These are phyloP conservation scores for Micoletzkya japonica DNA, from an alignment of 2,888 invertebrate species.

Conservation along the genomic window DNA sequence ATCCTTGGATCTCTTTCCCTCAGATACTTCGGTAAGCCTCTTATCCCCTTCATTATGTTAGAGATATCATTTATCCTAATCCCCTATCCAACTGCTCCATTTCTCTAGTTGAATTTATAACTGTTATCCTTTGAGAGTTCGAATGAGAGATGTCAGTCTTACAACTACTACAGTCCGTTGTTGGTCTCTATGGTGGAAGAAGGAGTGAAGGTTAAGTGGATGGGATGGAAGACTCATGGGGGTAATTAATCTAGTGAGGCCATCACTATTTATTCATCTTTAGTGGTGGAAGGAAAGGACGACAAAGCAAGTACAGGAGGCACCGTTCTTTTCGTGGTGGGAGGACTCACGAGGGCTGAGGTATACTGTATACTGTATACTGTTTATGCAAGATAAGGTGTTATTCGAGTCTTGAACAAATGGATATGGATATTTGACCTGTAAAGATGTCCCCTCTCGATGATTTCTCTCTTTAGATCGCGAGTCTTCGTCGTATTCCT, in stretches of 20 bases:
- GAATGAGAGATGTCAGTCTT: conserved; percentile 86
- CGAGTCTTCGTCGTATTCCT: conserved; percentile 37
- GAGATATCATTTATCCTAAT: not conserved
- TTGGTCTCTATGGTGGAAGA: conserved; percentile 77
- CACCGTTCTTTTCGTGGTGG: conserved; percentile 81
- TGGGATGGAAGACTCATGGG: conserved; percentile 40
- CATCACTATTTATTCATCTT: not conserved
- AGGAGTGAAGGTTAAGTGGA: conserved; percentile 53
- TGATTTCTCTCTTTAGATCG: conserved; percentile 17
- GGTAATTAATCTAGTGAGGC: conserved; percentile 10
- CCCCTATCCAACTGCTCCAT: not conserved
- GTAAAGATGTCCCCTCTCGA: not conserved
- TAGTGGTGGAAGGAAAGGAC: not conserved
- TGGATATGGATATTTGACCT: not conserved
- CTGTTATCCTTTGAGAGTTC: too few species aligned
- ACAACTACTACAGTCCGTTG: conserved; percentile 88
- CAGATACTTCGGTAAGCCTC: too few species aligned
- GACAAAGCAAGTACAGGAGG: conserved; percentile 30
- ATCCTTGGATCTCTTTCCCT: conserved; percentile 38
- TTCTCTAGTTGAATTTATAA: too few species aligned
- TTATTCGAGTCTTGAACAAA: not conserved
- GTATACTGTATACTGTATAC: conserved; percentile 60
- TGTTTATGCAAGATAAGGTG: not conserved
- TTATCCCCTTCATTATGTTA: too few species aligned
- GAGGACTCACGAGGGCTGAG: conserved; percentile 95